Base-by-base conservation (phyloP, 2,797 vertebrate genomes). In the Siniperca obscura region DNA sequence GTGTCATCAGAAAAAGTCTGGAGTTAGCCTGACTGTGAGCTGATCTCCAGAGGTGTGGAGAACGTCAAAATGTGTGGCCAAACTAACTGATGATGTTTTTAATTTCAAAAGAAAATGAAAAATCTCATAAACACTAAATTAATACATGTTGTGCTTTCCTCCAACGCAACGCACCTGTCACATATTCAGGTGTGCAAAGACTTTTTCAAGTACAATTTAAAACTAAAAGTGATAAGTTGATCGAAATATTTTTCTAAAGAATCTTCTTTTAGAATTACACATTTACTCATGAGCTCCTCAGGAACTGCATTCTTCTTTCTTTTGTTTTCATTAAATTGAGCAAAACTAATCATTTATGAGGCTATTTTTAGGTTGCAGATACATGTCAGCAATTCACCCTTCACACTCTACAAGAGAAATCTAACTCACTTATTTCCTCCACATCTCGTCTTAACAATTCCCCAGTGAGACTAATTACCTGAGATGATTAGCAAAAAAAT, bases 401-500 rank as follows among this genome's bases (percentile, higher is more conserved):
- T 76, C 22, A 60, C 12, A 34, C 19, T 60, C 53, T 38, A 36
- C 0, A 69, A 73, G 25, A 36, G 7, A 62, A 74, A 57, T 53
- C 52, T 19, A 50, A 21, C 44, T 70, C 40, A 22, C 11, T 74
- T 0, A 36, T 46, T 38, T 46, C 22, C 7, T 22, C 21, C 55
- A 57, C 25, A 27, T 70, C 40, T 11, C 30, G 1, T 59, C 69
- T 60, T 40, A 74, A 70, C 46, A 69, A 46, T 70, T 25, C 61
- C 60, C 17, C 69, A 34, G 56, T 19, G 72, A 80, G 75, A 74
- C 64, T 74, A 74, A 90, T 84, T 82, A 74, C 36, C 0, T 5
- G 1, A 36, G 22, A 76, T 57, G 77, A 85, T 84, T 46, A 60
- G 42, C 53, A 46, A 36, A 19, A 22, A 67, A 68, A 42, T 30